phyloP scores from a whole-genome alignment of 1,140 invertebrate genomes.

The Trichonephila inaurata region DNA sequence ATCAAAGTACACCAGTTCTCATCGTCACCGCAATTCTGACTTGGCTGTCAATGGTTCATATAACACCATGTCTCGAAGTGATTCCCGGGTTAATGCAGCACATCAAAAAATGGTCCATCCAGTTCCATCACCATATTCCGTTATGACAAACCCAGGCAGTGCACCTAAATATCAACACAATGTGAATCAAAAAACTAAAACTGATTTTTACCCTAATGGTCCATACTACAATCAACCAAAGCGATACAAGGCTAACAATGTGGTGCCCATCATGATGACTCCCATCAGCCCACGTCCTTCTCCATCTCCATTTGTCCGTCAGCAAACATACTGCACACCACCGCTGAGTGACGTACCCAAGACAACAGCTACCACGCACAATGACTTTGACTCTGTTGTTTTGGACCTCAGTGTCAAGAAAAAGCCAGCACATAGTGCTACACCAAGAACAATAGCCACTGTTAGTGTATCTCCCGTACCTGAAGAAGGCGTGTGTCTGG shows the following conservation, averaged over 20 bases:
- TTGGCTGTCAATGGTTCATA: slow-evolving; percentile 29
- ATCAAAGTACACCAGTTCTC: slow-evolving; percentile 68
- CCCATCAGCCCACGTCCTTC: slow-evolving; percentile 37
- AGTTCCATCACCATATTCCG: slow-evolving; percentile 24
- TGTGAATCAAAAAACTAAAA: slow-evolving; percentile 50
- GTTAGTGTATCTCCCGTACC: slow-evolving; percentile 35
- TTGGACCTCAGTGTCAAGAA: slow-evolving; percentile 76
- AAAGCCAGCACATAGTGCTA: slow-evolving; percentile 29
- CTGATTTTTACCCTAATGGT: slow-evolving; percentile 57
- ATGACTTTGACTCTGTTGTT: slow-evolving; percentile 72
- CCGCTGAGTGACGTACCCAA: slow-evolving; percentile 62
- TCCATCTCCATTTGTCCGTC: slow-evolving; percentile 46
- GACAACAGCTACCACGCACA: slow-evolving; percentile 53
- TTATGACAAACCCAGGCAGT: slow-evolving; percentile 6
- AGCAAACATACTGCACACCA: slow-evolving; percentile 65
- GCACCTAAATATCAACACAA: slow-evolving; percentile 45
- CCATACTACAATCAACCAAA: slow-evolving; percentile 72
- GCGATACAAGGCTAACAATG: slow-evolving; percentile 51
- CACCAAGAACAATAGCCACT: background rate
- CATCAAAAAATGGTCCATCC: slow-evolving; percentile 71
- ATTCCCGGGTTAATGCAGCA: background rate
- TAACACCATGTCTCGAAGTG: background rate
- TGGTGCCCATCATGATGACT: slow-evolving; percentile 13
- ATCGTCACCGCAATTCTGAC: slow-evolving; percentile 58
- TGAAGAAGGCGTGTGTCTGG: slow-evolving; percentile 72